A percentile compares a stretch with the other conserved stretches of the same genome.
Evolutionary conservation across 2,113 vertebrate species (phyloP).

Genomic region (Camelus bactrianus): DNA sequence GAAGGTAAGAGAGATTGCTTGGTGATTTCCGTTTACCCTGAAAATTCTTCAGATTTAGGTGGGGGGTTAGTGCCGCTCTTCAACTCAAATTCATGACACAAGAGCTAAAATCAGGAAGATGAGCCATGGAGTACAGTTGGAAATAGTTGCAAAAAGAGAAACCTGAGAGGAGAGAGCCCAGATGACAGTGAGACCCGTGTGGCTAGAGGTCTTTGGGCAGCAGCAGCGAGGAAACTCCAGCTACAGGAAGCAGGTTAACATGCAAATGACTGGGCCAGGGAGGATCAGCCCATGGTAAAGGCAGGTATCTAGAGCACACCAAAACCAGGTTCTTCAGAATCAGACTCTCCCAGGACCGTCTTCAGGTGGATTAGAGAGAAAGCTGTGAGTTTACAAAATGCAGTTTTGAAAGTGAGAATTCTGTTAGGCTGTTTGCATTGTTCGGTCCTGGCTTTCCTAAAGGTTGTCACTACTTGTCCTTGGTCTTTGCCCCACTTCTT

Average conservation of each 20-base stretch:
- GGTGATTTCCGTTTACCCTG: not conserved
- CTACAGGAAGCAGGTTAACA: not conserved
- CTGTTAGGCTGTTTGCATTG: not conserved
- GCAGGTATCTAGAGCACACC: not conserved
- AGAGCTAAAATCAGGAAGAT: slow-evolving; percentile 8
- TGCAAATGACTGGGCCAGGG: not conserved
- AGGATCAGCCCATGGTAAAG: not conserved
- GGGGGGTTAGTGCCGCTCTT: not conserved
- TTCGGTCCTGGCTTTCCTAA: slow-evolving; percentile 28
- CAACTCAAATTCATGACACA: not conserved
- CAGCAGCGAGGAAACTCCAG: not conserved
- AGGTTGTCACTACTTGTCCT: not conserved
- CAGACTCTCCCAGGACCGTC: not conserved
- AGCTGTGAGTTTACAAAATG: slow-evolving; percentile 20
- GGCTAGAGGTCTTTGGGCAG: not conserved
- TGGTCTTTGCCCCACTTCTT: not conserved
- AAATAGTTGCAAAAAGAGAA: slow-evolving; percentile 24
- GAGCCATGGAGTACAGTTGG: not conserved
- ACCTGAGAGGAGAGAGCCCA: not conserved
- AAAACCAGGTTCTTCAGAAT: not conserved
- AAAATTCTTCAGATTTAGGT: slow-evolving; percentile 12
- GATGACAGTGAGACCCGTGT: not conserved
- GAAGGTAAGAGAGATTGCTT: not conserved
- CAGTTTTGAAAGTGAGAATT: slow-evolving; percentile 24
- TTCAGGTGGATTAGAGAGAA: not conserved